Base-by-base conservation (phyloP, 1,140 invertebrate species). In the Bombus affinis region DNA sequence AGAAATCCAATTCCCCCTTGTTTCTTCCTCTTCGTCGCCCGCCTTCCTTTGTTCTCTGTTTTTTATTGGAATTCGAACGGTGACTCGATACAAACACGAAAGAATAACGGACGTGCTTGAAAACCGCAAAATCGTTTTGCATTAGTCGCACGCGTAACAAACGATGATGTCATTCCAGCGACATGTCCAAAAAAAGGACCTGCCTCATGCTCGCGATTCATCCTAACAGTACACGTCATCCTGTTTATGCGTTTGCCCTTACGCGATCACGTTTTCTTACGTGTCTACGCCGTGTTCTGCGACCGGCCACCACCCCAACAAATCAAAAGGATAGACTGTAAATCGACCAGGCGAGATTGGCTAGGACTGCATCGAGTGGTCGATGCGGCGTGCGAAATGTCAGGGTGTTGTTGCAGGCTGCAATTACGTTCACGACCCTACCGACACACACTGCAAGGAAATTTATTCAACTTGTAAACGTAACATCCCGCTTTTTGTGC, bases 91-190 rank as follows among this genome's bases (percentile, higher is more conserved):
- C 72, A 53, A 72, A 83, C 68, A 59, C 77, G 68, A 70, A 87
- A 71, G 62, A 82, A 83, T 91, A 92, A 91, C 91, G 92, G 89
- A 84, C 73, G 68, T 80, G 86, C 59, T 62, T 39, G 79, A 83
- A 88, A 86, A 89, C 91, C 87, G 90, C 83, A 90, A 92, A 88
- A 86, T 75, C 84, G 80, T 89, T 92, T 92, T 83, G 78, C 86
- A 92, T 91, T 80, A 88, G 86, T 57, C 80, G 39, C 86, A 91
- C 79, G 89, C 81, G 70, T 89, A 89, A 85, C 79, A 37, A 83
- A 66, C 86, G 88, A 77, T 92, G 90, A 91, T 88, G 87, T 92
- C 92, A 92, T 74, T 72, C 37, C 65, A 57, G 57, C 62, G 73
- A 84, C 47, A 82, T 70, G 71, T 8, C 82, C 86, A 71, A 90